Evolutionary conservation across 1,140 invertebrate species (phyloP).

Genomic region (Stegodyphus mimosarum): DNA sequence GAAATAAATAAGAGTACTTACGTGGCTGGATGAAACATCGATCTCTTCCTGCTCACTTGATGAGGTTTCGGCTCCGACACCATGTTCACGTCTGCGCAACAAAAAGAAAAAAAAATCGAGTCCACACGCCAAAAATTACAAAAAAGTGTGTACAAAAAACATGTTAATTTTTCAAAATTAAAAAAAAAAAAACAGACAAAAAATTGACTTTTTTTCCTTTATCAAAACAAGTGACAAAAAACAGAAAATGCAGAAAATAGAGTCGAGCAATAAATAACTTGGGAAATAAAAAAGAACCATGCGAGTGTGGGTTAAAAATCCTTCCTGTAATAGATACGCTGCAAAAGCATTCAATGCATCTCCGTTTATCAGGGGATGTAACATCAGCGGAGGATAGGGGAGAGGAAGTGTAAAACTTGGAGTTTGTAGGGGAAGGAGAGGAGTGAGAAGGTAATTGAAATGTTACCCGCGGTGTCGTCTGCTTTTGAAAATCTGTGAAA

Average conservation of each 20-base stretch:
- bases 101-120: conserved; percentile 29
- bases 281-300: too few species aligned
- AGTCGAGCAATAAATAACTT: too few species aligned
- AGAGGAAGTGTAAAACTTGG: too few species aligned
- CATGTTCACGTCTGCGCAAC: conserved; percentile 79
- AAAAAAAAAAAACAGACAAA: conserved; percentile 30
- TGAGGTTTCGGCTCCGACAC: conserved; percentile 85
- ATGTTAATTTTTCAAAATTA: not conserved
- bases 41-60: conserved; percentile 82
- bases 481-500: too few species aligned
- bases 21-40: conserved; percentile 64
- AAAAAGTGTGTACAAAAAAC: conserved; percentile 59
- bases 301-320: too few species aligned
- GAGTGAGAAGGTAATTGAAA: too few species aligned
- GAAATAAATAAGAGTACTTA: conserved; percentile 21
- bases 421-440: too few species aligned
- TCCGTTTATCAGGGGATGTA: too few species aligned
- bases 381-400: too few species aligned
- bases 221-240: not conserved
- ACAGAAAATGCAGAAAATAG: not conserved
- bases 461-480: too few species aligned
- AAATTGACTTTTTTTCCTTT: not conserved
- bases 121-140: conserved; percentile 65
- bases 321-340: too few species aligned
- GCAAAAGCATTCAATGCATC: too few species aligned